These are phyloP conservation scores for Erebia ligea DNA, from an alignment of 2,888 invertebrate genomes.

Conservation along the genomic window DNA sequence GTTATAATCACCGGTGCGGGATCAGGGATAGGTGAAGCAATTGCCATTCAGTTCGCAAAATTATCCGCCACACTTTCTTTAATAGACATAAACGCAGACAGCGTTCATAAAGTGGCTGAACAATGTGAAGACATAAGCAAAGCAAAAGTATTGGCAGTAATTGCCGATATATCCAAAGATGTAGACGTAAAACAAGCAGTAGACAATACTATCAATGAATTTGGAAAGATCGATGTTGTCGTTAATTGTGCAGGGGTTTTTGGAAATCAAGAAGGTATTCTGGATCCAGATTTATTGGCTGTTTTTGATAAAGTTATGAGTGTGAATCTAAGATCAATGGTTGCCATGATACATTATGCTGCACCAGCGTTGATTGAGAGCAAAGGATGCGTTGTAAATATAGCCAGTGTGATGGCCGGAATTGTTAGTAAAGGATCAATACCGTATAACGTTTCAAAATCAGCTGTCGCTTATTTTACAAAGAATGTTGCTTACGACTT, in stretches of 20 bases:
- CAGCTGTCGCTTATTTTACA: conserved; percentile 89
- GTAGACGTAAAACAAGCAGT: conserved; percentile 47
- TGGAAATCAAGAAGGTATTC: conserved; percentile 40
- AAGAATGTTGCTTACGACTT: conserved; percentile 87
- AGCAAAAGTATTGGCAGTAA: conserved; percentile 49
- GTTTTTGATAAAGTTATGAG: conserved; percentile 49
- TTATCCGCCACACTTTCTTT: conserved; percentile 52
- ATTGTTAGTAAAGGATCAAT: conserved; percentile 31
- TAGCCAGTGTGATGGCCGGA: conserved; percentile 48
- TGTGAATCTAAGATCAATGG: conserved; percentile 53
- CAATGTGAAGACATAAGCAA: conserved; percentile 48
- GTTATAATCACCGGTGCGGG: conserved; percentile 55
- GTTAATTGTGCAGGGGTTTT: conserved; percentile 50
- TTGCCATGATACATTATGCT: conserved; percentile 48
- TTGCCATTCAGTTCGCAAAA: conserved; percentile 53
- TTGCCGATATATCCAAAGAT: conserved; percentile 52
- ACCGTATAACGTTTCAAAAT: conserved; percentile 86
- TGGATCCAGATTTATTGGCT: conserved; percentile 47
- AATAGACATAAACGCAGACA: conserved; percentile 47
- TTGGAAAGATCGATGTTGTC: conserved; percentile 52
- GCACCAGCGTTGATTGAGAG: conserved; percentile 46
- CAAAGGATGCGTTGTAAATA: conserved; percentile 54
- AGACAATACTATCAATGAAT: conserved; percentile 46
- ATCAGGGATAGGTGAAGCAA: conserved; percentile 55
- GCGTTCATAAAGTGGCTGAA: conserved; percentile 47